Conservation (phyloP, 2,888 invertebrate genomes). For the Escarpia spicata region DNA sequence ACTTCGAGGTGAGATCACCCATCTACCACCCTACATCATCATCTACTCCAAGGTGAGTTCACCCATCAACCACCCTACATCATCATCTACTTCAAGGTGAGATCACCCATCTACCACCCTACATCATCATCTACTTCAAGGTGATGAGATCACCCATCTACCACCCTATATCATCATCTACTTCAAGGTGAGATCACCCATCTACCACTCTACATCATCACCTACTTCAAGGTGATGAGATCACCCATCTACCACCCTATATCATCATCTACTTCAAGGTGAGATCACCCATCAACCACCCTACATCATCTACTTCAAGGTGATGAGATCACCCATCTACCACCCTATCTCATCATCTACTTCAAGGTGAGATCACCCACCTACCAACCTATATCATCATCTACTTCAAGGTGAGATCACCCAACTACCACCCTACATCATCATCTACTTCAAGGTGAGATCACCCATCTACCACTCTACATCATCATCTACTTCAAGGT, state of each 20-base stretch:
- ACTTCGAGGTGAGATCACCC: slow-evolving; percentile 93
- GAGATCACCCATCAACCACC: slow-evolving; percentile 57
- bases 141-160: slow-evolving; percentile 90
- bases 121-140: slow-evolving; percentile 94
- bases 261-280: slow-evolving; percentile 93
- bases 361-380: too few species aligned
- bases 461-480: slow-evolving; percentile 94
- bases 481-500: slow-evolving; percentile 93
- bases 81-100: slow-evolving; percentile 89
- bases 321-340: too few species aligned
- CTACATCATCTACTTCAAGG: slow-evolving; percentile 71
- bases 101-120: slow-evolving; percentile 91
- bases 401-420: too few species aligned
- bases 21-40: slow-evolving; percentile 92
- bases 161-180: slow-evolving; percentile 95
- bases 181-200: slow-evolving; percentile 86
- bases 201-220: slow-evolving; percentile 91
- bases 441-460: slow-evolving; percentile 88
- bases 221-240: slow-evolving; percentile 96
- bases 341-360: too few species aligned
- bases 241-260: slow-evolving; percentile 91
- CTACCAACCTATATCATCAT: too few species aligned
- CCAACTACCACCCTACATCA: slow-evolving; percentile 76
- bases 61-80: slow-evolving; percentile 92
- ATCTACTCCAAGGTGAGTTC: slow-evolving; percentile 94